Evolutionary conservation across 2,797 vertebrate genomes (phyloP), one percentile per base, ranked within the genome.

Genomic region (Lemur catta): DNA sequence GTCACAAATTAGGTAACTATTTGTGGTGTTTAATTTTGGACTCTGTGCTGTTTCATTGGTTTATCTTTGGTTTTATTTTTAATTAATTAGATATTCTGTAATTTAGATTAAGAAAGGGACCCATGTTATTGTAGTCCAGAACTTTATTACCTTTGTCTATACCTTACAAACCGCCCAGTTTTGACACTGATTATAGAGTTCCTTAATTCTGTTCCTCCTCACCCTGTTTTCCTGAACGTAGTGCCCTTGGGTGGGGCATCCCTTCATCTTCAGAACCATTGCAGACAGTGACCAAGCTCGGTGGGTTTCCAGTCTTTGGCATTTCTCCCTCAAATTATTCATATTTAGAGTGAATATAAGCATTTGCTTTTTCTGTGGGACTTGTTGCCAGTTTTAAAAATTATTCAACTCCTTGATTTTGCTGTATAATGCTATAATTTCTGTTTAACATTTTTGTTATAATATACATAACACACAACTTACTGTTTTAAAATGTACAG

Each of bases 281-380:
- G 8, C 10, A 35, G 35, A 22, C 52, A 41, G 38, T 24, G 76
- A 28, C 43, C 61, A 38, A 1, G 26, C 5, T 18, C 13, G 30
- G 30, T 12, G 48, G 4, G 20, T 78, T 46, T 57, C 65, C 4
- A 35, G 75, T 41, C 43, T 84, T 65, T 20, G 52, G n/a, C 38
- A 35, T 93, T 90, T 61, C 48, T 43, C 72, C 14, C 72, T 89
- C 38, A 55, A n/a, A 67, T 55, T 48, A 28, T 71, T 89, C 18
- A 6, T 57, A 26, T 74, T 79, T 63, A 81, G 38, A 81, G 76
- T 89, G 48, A 57, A 8, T 43, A 35, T 18, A 74, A 50, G 50
- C 75, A 63, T 35, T 91, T 90, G 86, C 28, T 67, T 87, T 91
- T 82, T 82, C 67, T 43, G 24, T 46, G 46, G 61, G 59, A 76